Evolutionary conservation across 2,888 invertebrate species (phyloP).

Genomic region (Selenia dentaria): DNA sequence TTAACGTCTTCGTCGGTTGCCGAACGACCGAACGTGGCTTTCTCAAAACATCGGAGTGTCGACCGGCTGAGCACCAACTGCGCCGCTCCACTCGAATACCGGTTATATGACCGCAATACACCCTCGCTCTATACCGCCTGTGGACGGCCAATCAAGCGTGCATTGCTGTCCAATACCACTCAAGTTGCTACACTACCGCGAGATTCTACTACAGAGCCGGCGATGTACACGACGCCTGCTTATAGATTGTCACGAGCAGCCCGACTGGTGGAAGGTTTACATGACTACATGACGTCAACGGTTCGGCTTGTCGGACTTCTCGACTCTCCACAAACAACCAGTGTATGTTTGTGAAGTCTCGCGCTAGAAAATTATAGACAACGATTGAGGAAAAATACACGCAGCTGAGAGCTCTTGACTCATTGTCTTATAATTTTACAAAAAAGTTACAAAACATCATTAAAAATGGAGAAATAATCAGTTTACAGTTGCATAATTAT

Average conservation of each 20-base stretch:
- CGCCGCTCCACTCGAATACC: conserved; percentile 77
- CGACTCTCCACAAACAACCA: conserved; percentile 76
- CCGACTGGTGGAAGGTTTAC: conserved; percentile 65
- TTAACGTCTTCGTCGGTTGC: conserved; percentile 55
- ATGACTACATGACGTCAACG: conserved; percentile 80
- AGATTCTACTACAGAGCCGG: conserved; percentile 39
- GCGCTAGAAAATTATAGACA: conserved; percentile 69
- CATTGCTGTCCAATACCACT: conserved; percentile 57
- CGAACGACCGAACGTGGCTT: conserved; percentile 74
- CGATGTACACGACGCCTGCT: conserved; percentile 48
- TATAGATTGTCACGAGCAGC: conserved; percentile 42
- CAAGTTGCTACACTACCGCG: conserved; percentile 31
- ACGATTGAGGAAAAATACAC: conserved; percentile 57
- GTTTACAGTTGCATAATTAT: too few species aligned
- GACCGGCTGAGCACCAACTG: conserved; percentile 71
- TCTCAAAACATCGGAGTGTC: conserved; percentile 76
- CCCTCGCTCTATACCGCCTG: conserved; percentile 58
- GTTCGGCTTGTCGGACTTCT: conserved; percentile 80
- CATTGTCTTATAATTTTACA: too few species aligned
- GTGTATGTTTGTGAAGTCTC: conserved; percentile 60
- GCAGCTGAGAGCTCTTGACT: conserved; percentile 28
- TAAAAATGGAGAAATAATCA: too few species aligned
- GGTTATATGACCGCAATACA: conserved; percentile 83
- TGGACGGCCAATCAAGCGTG: conserved; percentile 41
- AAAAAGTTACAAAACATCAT: too few species aligned